These are phyloP conservation scores for Physocephala rufipes DNA, from an alignment of 2,888 invertebrate species.

Conservation along the genomic window DNA sequence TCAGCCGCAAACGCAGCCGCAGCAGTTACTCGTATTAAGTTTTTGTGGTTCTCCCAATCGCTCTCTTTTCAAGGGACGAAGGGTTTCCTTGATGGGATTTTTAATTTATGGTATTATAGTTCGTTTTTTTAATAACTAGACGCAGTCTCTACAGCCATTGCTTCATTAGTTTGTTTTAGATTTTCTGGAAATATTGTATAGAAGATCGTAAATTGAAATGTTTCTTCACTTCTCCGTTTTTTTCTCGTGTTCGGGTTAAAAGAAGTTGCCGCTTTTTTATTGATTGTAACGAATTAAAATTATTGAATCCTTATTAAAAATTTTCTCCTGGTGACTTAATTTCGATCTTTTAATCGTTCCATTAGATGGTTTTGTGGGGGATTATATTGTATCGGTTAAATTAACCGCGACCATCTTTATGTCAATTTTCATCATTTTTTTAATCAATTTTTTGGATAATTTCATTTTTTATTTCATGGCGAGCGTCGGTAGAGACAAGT, in stretches of 20 bases:
- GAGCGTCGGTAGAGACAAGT: too few relatives aligned
- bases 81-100: too few relatives aligned
- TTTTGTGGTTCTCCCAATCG: neutral
- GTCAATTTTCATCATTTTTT: neutral
- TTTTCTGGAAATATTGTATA: neutral
- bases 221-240: neutral
- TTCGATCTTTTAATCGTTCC: too few relatives aligned
- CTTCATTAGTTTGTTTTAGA: neutral
- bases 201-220: neutral
- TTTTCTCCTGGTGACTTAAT: too few relatives aligned
- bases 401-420: too few relatives aligned
- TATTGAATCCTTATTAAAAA: too few relatives aligned
- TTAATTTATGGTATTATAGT: neutral
- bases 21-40: neutral
- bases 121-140: neutral
- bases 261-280: constrained; percentile 11
- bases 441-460: neutral
- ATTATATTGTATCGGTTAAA: too few relatives aligned
- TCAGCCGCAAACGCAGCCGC: neutral
- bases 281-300: constrained; percentile 9
- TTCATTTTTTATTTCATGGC: too few relatives aligned
- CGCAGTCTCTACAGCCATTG: neutral
- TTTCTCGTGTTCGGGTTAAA: neutral
- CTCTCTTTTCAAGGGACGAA: too few relatives aligned
- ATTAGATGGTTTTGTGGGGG: too few relatives aligned